Base-by-base conservation (phyloP, 2,888 invertebrate species). In the Liodrosophila aerea region DNA sequence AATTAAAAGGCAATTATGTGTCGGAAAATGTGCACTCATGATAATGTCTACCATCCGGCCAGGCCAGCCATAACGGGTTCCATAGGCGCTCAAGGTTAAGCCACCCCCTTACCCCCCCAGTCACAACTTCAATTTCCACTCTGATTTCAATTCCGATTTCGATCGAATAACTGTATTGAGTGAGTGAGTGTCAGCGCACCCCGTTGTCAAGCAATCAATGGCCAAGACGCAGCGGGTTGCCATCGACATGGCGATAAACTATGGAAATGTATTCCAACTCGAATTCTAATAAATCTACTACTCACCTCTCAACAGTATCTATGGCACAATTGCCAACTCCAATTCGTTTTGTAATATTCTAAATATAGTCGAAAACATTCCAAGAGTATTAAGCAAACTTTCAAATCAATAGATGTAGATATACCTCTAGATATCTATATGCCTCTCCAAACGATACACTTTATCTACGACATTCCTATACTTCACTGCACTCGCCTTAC, bases 1-100 rank as follows among this genome's bases (percentile, higher is more conserved):
- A 76, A 81, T 77, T 84, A 77, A 76, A 74, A 43, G 61, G 49
- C 66, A 77, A 81, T 77, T 76, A 84, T 81, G 57, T 61, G 74
- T 73, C 58, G 74, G 65, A 80, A 80, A 83, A 77, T 69, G 51
- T 59, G 50, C 53, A 46, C 51, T 18, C 7, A 60, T 4, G 77
- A 74, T 81, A 76, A 73, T 80, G 64, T 50, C 59, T 74, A 22
- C 22, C 22, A 70, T 76, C 71, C 71, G 81, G 76, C 33, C 71
- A 58, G 66, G 84, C 71, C 71, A 76, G 76, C 33, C 71, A 58
- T 47, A 77, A 81, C 85, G 85, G 67, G 85, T 77, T 84, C 49
- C 29, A 18, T 11, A 62, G 53, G 31, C 47, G 12, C 30, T 36
- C 67, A 58, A 67, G 47, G 54, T 67, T 51, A 44, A 7, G 11